A percentile compares a stretch with the other conserved stretches of the same genome.
phyloP scores from a whole-genome alignment of 2,888 invertebrate genomes.

The Minunthozetes semirufus region DNA sequence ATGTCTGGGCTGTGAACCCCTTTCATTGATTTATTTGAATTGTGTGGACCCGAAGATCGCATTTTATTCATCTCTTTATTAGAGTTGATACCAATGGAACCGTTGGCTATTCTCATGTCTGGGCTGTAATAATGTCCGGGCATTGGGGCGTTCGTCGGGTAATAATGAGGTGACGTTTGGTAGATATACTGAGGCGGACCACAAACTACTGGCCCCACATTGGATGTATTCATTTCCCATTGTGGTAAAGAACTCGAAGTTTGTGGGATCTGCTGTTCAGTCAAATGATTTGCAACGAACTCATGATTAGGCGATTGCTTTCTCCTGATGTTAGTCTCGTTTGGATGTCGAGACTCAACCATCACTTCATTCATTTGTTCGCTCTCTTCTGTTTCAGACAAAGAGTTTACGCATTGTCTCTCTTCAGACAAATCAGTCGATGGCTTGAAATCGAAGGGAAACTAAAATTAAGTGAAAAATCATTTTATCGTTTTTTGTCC shows the following conservation, averaged over 20 bases:
- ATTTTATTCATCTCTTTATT: not conserved
- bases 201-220: constrained; percentile 2
- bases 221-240: not conserved
- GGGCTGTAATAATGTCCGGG: not conserved
- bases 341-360: not conserved
- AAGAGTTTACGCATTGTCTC: not conserved
- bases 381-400: not conserved
- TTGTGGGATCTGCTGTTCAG: not conserved
- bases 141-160: not conserved
- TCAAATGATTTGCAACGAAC: not conserved
- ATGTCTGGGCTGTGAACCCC: constrained; percentile 14
- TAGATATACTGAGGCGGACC: constrained; percentile 7
- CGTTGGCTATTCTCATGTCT: not conserved
- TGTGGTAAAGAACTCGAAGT: not conserved
- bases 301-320: not conserved
- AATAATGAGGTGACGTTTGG: constrained; percentile 2
- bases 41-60: not conserved
- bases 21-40: not conserved
- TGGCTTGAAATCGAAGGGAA: constrained; percentile 23
- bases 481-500: constrained; percentile 1
- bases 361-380: not conserved
- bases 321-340: not conserved
- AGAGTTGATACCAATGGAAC: not conserved
- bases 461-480: constrained; percentile 27
- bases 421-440: not conserved